Base-by-base conservation (phyloP, 2,888 invertebrate genomes). In the Apodemia arnacis region DNA sequence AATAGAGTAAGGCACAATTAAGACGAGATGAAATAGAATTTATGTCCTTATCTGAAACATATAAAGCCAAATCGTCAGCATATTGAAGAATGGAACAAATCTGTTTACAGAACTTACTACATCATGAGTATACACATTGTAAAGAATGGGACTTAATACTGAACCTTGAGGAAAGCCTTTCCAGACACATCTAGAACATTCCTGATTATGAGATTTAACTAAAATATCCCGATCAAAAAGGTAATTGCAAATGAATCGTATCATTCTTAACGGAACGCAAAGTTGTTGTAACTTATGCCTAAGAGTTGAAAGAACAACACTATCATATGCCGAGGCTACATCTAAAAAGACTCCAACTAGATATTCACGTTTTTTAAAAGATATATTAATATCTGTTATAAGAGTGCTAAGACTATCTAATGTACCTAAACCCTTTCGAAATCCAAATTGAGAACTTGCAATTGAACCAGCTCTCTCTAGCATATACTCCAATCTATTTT, bases 301-400 rank as follows among this genome's bases (percentile, higher is more conserved):
- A 84, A 92, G 91, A 10, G 89, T 34, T 18, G 87, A 84, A 87
- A 92, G 89, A 31, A 84, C 77, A 10, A 92, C 93, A 69, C 83
- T 92, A 76, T 89, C 91, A 59, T 90, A 90, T 1, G 90, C 87
- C 15, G 88, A 80, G 11, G 81, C 49, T 1, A 89, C 80, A 54
- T 92, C 92, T 18, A 89, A 70, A 75, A 89, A 91, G 11, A 89
- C 84, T 2, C 79, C 84, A 27, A 74, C 74, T n/a, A 80, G 79
- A 38, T 41, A 79, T 18, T 54, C 10, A n/a, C 54, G 63, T 8
- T 79, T 24, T 31, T 77, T 77, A 73, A 21, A 21, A 38, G 41
- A 34, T 34, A 73, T 41, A 21, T 73, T 41, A 27, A 79, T 79
- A 49, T 79, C 70, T 70, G 79, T 79, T 3, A 70, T 18, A 15